These are phyloP conservation scores for Nothobranchius kuhntae DNA, from an alignment of 2,113 vertebrate genomes.

Conservation along the genomic window DNA sequence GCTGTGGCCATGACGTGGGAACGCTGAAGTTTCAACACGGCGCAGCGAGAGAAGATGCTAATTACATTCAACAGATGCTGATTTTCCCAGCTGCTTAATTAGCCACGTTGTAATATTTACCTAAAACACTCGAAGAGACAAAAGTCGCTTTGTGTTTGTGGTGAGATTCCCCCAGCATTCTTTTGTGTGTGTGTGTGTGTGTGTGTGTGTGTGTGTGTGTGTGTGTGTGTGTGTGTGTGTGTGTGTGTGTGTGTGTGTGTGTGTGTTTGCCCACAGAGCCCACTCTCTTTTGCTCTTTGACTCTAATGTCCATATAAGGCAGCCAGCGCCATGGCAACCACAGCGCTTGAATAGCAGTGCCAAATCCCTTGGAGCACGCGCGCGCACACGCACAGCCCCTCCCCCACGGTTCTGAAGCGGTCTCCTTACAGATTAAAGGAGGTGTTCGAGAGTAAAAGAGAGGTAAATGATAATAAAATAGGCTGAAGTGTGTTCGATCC, in stretches of 20 bases:
- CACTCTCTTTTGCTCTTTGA: constrained; percentile 82
- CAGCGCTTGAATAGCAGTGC: constrained; percentile 83
- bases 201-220: constrained; percentile 43
- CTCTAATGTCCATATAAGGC: constrained; percentile 82
- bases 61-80: background rate
- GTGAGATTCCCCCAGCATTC: constrained; percentile 74
- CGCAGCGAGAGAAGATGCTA: background rate
- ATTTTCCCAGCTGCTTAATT: background rate
- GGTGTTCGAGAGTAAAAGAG: background rate
- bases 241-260: constrained; percentile 43
- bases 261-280: constrained; percentile 63
- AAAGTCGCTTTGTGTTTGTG: constrained; percentile 61
- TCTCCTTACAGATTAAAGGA: constrained; percentile 23
- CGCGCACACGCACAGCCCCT: constrained; percentile 43
- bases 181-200: constrained; percentile 45
- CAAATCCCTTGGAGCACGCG: constrained; percentile 77
- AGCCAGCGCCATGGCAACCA: constrained; percentile 79
- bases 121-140: constrained; percentile 33
- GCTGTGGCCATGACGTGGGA: constrained; percentile 29
- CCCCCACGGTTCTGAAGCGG: constrained; percentile 43
- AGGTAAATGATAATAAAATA: constrained; percentile 32
- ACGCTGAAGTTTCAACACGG: constrained; percentile 47
- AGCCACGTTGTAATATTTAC: background rate
- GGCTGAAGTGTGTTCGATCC: constrained; percentile 28
- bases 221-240: constrained; percentile 14